Evolutionary conservation across 2,797 vertebrate species (phyloP).

Genomic region (Cheirogaleus major): DNA sequence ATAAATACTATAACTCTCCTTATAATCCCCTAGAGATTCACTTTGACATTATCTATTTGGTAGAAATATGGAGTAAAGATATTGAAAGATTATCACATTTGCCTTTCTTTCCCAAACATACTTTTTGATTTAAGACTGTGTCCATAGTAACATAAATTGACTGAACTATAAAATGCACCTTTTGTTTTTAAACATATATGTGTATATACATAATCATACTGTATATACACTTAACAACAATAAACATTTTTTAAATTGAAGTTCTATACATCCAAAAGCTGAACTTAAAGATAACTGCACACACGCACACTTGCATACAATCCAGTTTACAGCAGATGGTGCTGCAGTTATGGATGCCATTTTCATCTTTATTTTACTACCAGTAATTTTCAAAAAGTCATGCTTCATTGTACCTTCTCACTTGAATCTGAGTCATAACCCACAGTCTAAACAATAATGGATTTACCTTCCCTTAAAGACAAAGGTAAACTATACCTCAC

Average conservation of each 20-base stretch:
- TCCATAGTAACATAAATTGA: conserved; percentile 57
- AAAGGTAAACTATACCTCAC: conserved; percentile 76
- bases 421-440: conserved; percentile 40
- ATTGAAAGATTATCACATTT: conserved; percentile 66
- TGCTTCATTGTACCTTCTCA: not conserved
- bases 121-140: conserved; percentile 39
- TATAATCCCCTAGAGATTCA: conserved; percentile 52
- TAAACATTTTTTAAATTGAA: conserved; percentile 39
- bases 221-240: conserved; percentile 33
- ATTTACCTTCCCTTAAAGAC: conserved; percentile 66
- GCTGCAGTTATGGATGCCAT: conserved; percentile 1
- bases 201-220: conserved; percentile 1
- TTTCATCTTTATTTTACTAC: conserved; percentile 44
- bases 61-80: conserved; percentile 43
- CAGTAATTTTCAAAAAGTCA: conserved; percentile 50
- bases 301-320: conserved; percentile 25
- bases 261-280: conserved; percentile 48
- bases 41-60: conserved; percentile 48
- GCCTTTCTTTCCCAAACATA: conserved; percentile 26
- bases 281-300: not conserved
- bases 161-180: conserved; percentile 3
- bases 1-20: not conserved
- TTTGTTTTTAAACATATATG: conserved; percentile 55
- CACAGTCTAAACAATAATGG: not conserved
- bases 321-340: conserved; percentile 37